Evolutionary conservation across 2,888 invertebrate genomes (phyloP).

Genomic region (Acanthoscelides obtectus): DNA sequence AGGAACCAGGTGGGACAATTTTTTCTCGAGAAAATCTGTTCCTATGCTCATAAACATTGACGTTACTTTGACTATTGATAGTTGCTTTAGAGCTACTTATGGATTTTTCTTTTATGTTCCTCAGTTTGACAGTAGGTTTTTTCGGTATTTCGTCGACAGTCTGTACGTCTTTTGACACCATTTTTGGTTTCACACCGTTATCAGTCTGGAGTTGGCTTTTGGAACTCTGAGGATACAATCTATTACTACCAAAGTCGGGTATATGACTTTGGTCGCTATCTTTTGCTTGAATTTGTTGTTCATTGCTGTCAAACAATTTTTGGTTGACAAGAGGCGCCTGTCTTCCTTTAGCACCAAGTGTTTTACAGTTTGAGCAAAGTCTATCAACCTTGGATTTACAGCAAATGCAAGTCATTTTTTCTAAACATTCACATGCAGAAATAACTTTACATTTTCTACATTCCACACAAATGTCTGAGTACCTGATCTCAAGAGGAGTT

Average conservation of each 20-base stretch:
- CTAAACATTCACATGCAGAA: neutral
- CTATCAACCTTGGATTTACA: neutral
- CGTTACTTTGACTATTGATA: neutral
- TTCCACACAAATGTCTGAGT: neutral
- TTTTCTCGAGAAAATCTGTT: constrained; percentile 42
- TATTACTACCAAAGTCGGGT: neutral
- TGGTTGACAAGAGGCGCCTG: neutral
- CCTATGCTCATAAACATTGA: constrained; percentile 45
- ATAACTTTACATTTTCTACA: neutral
- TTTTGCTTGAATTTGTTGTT: too few relatives aligned
- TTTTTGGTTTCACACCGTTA: neutral
- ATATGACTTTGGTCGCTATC: neutral
- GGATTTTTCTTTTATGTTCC: neutral
- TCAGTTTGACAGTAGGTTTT: neutral
- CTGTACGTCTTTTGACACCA: neutral
- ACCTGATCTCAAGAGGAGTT: neutral
- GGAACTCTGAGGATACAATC: neutral
- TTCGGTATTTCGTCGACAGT: neutral
- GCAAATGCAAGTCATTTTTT: neutral
- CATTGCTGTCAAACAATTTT: neutral
- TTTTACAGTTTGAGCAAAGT: neutral
- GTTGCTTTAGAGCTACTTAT: neutral
- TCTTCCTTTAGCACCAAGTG: neutral
- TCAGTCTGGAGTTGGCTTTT: neutral
- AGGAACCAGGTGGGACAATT: constrained; percentile 35